Evolutionary conservation across 1,140 invertebrate species (phyloP).

Genomic region (Diuraphis noxia): DNA sequence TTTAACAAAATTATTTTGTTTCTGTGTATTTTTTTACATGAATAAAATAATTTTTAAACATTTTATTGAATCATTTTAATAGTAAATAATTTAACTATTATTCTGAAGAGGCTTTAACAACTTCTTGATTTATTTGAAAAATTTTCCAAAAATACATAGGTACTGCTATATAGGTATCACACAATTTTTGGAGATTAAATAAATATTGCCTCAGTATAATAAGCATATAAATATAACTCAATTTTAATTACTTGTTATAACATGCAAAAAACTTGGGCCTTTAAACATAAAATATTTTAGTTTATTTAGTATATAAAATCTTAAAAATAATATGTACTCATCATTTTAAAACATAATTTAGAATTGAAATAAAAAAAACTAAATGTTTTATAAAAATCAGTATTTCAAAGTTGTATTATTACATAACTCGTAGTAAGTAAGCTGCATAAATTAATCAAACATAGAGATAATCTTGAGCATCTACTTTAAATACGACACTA

Average conservation of each 20-base stretch:
- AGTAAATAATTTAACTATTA: too few relatives aligned
- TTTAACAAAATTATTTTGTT: not conserved
- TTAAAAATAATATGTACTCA: not conserved
- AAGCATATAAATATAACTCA: not conserved
- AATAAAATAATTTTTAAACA: too few relatives aligned
- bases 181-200: too few relatives aligned
- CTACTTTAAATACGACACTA: not conserved
- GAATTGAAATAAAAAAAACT: not conserved
- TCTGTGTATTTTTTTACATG: not conserved
- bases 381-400: not conserved
- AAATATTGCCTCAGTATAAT: not conserved
- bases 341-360: not conserved
- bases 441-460: not conserved
- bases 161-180: too few relatives aligned
- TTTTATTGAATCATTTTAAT: not conserved
- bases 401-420: not conserved
- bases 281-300: too few relatives aligned
- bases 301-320: not conserved
- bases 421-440: not conserved
- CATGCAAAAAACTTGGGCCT: too few relatives aligned
- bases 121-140: not conserved
- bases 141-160: too few relatives aligned
- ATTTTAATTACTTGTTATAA: not conserved
- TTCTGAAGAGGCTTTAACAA: not conserved
- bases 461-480: too few relatives aligned